These are phyloP conservation scores for Nowickia ferox DNA, from an alignment of 2,888 invertebrate genomes.

Conservation along the genomic window DNA sequence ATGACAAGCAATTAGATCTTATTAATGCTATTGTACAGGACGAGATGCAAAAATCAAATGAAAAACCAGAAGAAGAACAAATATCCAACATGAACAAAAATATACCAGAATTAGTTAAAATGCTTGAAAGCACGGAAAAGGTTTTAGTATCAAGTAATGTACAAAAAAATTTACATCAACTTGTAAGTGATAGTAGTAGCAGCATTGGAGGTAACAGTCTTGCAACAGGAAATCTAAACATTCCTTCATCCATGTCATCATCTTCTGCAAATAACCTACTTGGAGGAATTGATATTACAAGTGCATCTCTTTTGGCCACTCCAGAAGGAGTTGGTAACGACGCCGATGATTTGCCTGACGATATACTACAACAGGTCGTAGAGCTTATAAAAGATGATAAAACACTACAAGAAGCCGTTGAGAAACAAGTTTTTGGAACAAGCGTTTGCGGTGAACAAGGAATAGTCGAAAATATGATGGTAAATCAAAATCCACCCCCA, in stretches of 20 bases:
- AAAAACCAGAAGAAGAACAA: slow-evolving; percentile 70
- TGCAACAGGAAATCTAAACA: slow-evolving; percentile 17
- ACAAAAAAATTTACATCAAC: slow-evolving; percentile 31
- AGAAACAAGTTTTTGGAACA: slow-evolving; percentile 85
- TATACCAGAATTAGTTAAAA: slow-evolving; percentile 84
- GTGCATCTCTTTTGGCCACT: slow-evolving; percentile 81
- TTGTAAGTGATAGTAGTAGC: background rate
- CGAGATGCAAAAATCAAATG: slow-evolving; percentile 76
- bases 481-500: slow-evolving; percentile 65
- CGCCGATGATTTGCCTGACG: slow-evolving; percentile 86
- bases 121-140: slow-evolving; percentile 82
- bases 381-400: slow-evolving; percentile 87
- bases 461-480: slow-evolving; percentile 51
- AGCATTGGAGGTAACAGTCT: background rate
- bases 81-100: slow-evolving; percentile 76
- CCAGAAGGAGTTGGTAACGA: slow-evolving; percentile 84
- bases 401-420: slow-evolving; percentile 89
- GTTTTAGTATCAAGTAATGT: slow-evolving; percentile 73
- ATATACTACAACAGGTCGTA: slow-evolving; percentile 89
- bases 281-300: slow-evolving; percentile 79
- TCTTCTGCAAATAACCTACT: slow-evolving; percentile 71
- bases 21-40: slow-evolving; percentile 83
- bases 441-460: slow-evolving; percentile 75
- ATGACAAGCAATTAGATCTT: slow-evolving; percentile 82
- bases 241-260: background rate